Conservation (phyloP, 2,113 vertebrate genomes). For the Rhinolophus sinicus region DNA sequence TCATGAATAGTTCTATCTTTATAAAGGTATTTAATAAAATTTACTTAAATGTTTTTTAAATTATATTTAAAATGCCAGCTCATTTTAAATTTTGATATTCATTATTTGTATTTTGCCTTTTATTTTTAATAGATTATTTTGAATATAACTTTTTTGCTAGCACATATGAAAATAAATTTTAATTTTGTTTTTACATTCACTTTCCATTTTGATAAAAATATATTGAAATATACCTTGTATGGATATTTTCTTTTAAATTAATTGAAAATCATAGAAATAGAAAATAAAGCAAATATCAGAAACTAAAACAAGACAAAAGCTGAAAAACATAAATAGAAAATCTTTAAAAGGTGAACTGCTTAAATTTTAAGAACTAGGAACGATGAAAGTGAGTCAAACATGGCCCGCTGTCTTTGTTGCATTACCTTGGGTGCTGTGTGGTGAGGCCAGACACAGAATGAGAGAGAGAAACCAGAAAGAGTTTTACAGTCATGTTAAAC, state of each 20-base stretch:
- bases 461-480: background rate
- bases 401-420: background rate
- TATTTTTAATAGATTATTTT: background rate
- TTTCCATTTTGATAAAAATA: background rate
- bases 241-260: background rate
- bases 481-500: background rate
- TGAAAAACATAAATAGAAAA: background rate
- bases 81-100: background rate
- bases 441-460: background rate
- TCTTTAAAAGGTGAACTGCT: background rate
- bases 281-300: background rate
- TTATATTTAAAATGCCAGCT: slow-evolving; percentile 14
- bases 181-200: background rate
- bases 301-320: background rate
- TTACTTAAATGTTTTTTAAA: slow-evolving; percentile 15
- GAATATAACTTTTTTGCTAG: background rate
- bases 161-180: background rate
- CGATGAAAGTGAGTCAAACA: background rate
- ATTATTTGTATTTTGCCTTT: slow-evolving; percentile 1
- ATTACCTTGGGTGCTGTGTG: background rate
- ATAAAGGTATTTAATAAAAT: background rate
- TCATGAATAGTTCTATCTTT: background rate
- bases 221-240: background rate
- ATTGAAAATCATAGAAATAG: background rate
- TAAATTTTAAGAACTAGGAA: background rate